Conservation (phyloP, 2,888 invertebrate species). For the Drosophila barbarae region DNA sequence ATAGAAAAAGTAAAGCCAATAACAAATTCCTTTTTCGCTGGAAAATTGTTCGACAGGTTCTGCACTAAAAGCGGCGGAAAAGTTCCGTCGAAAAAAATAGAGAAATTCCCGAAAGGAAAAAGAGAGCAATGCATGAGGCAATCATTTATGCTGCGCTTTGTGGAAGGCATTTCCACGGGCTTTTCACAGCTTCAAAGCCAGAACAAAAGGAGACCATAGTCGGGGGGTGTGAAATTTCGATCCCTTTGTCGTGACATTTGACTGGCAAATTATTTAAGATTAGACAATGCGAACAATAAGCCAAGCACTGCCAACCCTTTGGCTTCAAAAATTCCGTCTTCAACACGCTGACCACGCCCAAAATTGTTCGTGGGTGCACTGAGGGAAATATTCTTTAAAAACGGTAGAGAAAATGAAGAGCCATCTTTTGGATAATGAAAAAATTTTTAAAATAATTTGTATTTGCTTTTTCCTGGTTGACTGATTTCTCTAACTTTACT, state of each 20-base stretch:
- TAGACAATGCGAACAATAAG: constrained; percentile 45
- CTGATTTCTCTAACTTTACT: no score
- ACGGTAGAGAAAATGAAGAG: not conserved
- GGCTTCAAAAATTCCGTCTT: constrained; percentile 8
- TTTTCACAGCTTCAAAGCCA: constrained; percentile 19
- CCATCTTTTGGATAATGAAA: fast-evolving
- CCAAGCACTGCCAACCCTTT: constrained; percentile 7
- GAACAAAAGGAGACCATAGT: constrained; percentile 5
- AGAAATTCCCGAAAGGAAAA: constrained; percentile 13
- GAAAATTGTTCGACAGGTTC: constrained; percentile 40
- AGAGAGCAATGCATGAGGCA: constrained; percentile 28
- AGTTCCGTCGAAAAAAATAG: constrained; percentile 38
- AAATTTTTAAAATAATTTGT: not conserved
- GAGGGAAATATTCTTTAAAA: not conserved
- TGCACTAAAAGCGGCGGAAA: constrained; percentile 19
- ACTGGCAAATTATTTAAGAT: constrained; percentile 47
- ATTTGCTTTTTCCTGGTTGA: not conserved
- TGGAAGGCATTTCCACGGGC: constrained; percentile 26
- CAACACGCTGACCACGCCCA: constrained; percentile 30
- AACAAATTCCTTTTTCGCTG: constrained; percentile 54
- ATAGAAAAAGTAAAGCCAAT: constrained; percentile 27
- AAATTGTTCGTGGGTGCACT: constrained; percentile 7
- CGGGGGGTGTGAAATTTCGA: constrained; percentile 19
- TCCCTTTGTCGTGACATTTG: constrained; percentile 55
- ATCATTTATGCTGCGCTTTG: constrained; percentile 52